These are phyloP conservation scores for Dolichotis patagonum DNA, from an alignment of 2,113 vertebrate species.

Conservation along the genomic window DNA sequence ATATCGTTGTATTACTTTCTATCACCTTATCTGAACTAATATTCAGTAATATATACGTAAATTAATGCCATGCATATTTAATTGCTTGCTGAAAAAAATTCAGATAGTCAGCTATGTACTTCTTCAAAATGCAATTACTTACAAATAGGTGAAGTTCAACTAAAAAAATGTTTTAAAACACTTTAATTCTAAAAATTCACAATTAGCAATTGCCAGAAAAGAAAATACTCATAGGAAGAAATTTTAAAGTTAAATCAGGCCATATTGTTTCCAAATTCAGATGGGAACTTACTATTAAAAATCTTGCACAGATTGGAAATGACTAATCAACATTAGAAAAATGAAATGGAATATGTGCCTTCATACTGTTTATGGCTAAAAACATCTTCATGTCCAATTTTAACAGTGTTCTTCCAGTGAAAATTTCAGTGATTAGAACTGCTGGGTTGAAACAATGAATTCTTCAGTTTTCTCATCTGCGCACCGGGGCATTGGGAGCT, in stretches of 20 bases:
- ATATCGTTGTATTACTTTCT: neutral
- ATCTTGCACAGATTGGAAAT: constrained; percentile 71
- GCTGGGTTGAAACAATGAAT: neutral
- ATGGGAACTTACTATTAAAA: constrained; percentile 72
- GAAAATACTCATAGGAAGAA: constrained; percentile 59
- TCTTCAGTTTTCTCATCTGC: neutral
- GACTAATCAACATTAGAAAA: constrained; percentile 72
- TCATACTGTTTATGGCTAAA: constrained; percentile 63
- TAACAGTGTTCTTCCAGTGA: constrained; percentile 53
- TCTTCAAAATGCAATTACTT: constrained; percentile 19
- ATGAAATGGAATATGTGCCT: constrained; percentile 66
- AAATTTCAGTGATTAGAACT: constrained; percentile 47
- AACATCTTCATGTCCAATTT: constrained; percentile 65
- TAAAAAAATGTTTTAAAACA: constrained; percentile 25
- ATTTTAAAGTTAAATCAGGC: constrained; percentile 69
- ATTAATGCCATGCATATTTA: constrained; percentile 16
- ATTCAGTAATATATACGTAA: neutral
- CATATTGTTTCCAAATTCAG: constrained; percentile 68
- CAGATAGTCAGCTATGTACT: neutral
- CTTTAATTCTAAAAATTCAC: constrained; percentile 48
- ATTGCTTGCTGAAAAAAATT: neutral
- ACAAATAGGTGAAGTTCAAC: constrained; percentile 19
- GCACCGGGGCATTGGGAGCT: neutral
- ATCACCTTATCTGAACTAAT: neutral
- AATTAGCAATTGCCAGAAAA: constrained; percentile 66